Conservation (phyloP, 2,113 vertebrate genomes). For the Erythrocercus mccallii region DNA sequence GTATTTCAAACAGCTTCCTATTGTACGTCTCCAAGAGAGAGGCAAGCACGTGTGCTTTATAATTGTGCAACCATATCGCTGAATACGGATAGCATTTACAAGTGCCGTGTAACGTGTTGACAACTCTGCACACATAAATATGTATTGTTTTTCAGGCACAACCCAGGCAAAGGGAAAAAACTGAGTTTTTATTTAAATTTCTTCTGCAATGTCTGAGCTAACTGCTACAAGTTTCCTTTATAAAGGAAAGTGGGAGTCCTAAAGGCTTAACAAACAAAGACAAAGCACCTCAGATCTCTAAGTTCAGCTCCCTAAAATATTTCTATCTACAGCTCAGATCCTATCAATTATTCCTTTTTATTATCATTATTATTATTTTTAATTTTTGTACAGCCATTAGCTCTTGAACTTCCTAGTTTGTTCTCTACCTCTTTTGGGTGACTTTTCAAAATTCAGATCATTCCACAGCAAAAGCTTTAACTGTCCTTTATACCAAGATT, state of each 20-base stretch:
- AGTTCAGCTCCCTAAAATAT: constrained; percentile 5
- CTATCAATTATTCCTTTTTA: neutral
- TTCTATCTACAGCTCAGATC: constrained; percentile 8
- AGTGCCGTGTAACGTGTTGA: constrained; percentile 35
- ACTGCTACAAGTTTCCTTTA: neutral
- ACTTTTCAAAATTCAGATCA: constrained; percentile 65
- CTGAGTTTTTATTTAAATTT: neutral
- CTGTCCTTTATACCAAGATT: neutral
- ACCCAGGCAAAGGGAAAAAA: constrained; percentile 15
- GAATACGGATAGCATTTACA: constrained; percentile 44
- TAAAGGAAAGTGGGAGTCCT: neutral
- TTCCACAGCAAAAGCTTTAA: constrained; percentile 46
- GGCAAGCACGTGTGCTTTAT: constrained; percentile 6
- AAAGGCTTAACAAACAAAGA: neutral
- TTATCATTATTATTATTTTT: neutral
- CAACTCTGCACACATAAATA: constrained; percentile 45
- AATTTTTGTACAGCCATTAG: neutral
- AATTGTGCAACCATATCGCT: constrained; percentile 43
- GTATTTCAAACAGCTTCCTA: constrained; percentile 50
- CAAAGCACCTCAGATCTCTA: constrained; percentile 1
- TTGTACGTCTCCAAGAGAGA: constrained; percentile 29
- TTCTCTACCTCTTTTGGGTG: constrained; percentile 17
- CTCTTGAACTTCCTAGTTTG: constrained; percentile 30
- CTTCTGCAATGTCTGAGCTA: neutral
- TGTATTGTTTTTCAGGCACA: constrained; percentile 46